A percentile compares a stretch with the other conserved stretches of the same genome.
These are phyloP conservation scores for Heterochromis multidens DNA, from an alignment of 2,113 vertebrate genomes.

Conservation along the genomic window DNA sequence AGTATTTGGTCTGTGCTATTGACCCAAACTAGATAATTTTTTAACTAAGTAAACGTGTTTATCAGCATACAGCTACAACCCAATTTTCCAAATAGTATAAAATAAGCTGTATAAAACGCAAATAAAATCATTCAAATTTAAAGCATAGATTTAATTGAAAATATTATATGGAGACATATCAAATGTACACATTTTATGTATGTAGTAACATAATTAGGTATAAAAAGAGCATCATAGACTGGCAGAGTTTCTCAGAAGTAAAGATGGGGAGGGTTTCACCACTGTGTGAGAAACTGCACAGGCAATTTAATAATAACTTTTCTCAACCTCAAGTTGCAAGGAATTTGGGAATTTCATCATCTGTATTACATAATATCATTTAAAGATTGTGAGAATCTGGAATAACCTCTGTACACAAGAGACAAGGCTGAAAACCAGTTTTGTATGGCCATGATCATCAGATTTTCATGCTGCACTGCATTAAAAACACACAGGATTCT, in stretches of 20 bases:
- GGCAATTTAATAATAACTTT: neutral
- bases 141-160: neutral
- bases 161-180: neutral
- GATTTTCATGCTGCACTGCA: neutral
- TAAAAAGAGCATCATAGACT: neutral
- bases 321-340: neutral
- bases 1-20: neutral
- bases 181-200: neutral
- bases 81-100: neutral
- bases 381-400: neutral
- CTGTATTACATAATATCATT: neutral
- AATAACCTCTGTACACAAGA: neutral
- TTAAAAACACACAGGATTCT: neutral
- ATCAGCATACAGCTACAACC: neutral
- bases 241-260: neutral
- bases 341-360: neutral
- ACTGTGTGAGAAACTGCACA: neutral
- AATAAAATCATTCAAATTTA: neutral
- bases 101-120: neutral
- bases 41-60: neutral
- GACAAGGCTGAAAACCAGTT: neutral
- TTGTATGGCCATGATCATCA: neutral
- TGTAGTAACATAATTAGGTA: neutral
- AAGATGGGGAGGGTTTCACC: neutral
- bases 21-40: neutral